Conservation (phyloP, 2,797 vertebrate species). For the Enteromius trimaculatus region DNA sequence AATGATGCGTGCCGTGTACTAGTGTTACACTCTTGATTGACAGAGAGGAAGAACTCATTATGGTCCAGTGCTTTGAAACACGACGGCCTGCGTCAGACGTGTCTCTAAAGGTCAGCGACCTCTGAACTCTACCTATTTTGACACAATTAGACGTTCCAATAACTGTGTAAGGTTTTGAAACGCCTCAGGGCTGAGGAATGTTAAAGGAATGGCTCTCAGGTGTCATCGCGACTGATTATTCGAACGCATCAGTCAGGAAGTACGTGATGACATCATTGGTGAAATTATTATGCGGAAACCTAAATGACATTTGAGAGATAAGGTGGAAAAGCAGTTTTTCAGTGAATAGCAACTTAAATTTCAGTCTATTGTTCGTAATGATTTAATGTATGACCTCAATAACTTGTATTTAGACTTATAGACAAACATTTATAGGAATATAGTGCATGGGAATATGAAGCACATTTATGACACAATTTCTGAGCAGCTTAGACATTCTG, state of each 20-base stretch:
- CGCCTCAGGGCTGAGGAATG: not conserved
- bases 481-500: not conserved
- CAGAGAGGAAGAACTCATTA: conserved; percentile 52
- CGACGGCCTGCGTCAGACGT: conserved; percentile 42
- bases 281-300: not conserved
- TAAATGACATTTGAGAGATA: not conserved
- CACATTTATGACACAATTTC: not conserved
- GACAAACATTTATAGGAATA: not conserved
- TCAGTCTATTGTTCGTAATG: not conserved
- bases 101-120: conserved; percentile 39
- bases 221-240: not conserved
- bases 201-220: not conserved
- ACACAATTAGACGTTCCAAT: conserved; percentile 16
- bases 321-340: not conserved
- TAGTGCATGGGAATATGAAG: not conserved
- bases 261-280: not conserved
- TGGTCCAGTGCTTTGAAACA: conserved; percentile 43
- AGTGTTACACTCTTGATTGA: conserved; percentile 50
- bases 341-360: not conserved
- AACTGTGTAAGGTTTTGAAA: conserved; percentile 11
- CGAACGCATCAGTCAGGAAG: not conserved
- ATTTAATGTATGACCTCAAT: not conserved
- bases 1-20: conserved; percentile 38
- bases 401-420: not conserved
- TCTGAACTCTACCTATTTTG: conserved; percentile 43